Conservation (phyloP, 2,888 invertebrate genomes). For the Exocentrus adspersus region DNA sequence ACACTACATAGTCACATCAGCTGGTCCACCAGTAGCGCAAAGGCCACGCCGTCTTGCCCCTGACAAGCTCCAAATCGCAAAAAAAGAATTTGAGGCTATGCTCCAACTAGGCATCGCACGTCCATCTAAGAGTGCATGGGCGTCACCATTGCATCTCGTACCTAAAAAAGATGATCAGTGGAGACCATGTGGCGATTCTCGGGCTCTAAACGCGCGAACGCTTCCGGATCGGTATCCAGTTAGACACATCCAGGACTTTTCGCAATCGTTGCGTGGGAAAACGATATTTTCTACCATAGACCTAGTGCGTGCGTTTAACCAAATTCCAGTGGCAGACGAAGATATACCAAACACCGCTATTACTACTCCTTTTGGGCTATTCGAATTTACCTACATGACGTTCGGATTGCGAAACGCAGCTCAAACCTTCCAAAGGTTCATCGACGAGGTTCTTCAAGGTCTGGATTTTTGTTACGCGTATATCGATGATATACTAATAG, state of each 20-base stretch:
- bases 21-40: conserved; percentile 47
- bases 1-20: background rate
- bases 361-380: background rate
- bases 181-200: conserved; percentile 46
- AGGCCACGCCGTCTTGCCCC: too few relatives aligned
- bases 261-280: background rate
- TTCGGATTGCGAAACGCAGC: conserved; percentile 60
- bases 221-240: background rate
- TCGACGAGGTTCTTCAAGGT: conserved; percentile 51
- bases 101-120: conserved; percentile 45
- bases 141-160: conserved; percentile 54
- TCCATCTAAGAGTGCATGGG: conserved; percentile 49
- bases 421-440: conserved; percentile 59
- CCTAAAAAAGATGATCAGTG: conserved; percentile 48
- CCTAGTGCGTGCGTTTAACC: conserved; percentile 45
- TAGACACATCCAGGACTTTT: conserved; percentile 11
- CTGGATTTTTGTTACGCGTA: conserved; percentile 53
- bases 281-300: background rate
- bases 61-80: too few relatives aligned
- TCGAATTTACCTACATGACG: conserved; percentile 41
- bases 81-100: conserved; percentile 28
- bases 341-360: background rate
- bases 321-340: background rate
- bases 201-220: background rate
- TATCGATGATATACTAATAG: conserved; percentile 53